Evolutionary conservation across 1,140 invertebrate genomes (phyloP).

Genomic region (Drosophila ogumai): DNA sequence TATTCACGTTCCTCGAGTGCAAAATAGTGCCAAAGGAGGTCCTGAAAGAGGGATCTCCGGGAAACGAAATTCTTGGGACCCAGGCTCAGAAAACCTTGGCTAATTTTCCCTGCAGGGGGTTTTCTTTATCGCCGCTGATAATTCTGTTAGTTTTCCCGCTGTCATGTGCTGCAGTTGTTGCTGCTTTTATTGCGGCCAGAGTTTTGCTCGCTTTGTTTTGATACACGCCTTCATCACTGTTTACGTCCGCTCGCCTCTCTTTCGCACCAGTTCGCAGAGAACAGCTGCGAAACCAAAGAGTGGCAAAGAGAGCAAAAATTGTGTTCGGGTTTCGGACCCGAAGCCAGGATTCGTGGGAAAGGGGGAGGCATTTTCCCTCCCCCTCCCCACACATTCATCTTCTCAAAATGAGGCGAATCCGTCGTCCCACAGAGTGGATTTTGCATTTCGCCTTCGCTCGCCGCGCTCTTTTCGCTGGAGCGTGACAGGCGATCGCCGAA

Average conservation of each 20-base stretch:
- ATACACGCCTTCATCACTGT: slow-evolving; percentile 57
- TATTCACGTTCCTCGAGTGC: slow-evolving; percentile 2
- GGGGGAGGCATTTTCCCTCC: neutral
- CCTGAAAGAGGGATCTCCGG: slow-evolving; percentile 9
- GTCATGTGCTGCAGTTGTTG: slow-evolving; percentile 45
- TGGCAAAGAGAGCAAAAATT: slow-evolving; percentile 29
- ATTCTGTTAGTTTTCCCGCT: slow-evolving; percentile 47
- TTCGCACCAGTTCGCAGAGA: slow-evolving; percentile 32
- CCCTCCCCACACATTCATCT: neutral
- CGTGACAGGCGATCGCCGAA: slow-evolving; percentile 32
- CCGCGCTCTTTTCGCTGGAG: slow-evolving; percentile 29
- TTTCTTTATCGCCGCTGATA: slow-evolving; percentile 25
- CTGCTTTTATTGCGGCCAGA: slow-evolving; percentile 48
- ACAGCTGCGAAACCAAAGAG: slow-evolving; percentile 23
- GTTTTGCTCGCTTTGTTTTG: slow-evolving; percentile 64
- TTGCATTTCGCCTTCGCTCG: slow-evolving; percentile 4
- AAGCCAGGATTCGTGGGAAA: slow-evolving; percentile 9
- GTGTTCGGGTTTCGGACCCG: slow-evolving; percentile 10
- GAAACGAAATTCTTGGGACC: slow-evolving; percentile 11
- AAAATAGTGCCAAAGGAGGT: neutral
- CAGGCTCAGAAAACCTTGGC: slow-evolving; percentile 22
- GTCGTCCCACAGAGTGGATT: slow-evolving; percentile 14
- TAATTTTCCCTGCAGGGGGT: slow-evolving; percentile 37
- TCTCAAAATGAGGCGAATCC: slow-evolving; percentile 31
- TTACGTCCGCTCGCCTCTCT: slow-evolving; percentile 35